Evolutionary conservation across 53 echinoderm and acorn worm species (phyloP), one percentile per base, ranked within the genome.

Genomic region (Glandiceps talaboti): DNA sequence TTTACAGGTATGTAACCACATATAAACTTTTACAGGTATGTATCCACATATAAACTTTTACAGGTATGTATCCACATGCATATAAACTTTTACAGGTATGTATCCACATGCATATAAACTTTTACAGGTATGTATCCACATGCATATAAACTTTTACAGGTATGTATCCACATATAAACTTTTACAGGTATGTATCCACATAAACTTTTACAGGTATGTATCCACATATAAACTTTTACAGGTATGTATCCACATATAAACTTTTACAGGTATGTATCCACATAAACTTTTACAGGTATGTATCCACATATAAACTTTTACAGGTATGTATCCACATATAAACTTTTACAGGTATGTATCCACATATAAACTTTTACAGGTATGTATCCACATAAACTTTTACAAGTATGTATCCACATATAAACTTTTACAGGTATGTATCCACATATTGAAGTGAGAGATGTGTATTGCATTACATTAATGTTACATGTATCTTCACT

Each of bases 141-240:
- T 32, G n/a, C n/a, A n/a, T n/a, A 12, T 79, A 28, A 31, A 25
- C 29, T 10, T 84, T 27, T 45, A 79, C 31, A 33, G 75, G 1
- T 28, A 20, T 10, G 27, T 33, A 75, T 74, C 26, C 26, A 64
- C 31, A 32, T 32, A 26, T 25, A 26, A 28, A 25, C 29, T 28
- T 79, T 27, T 79, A 79, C 29, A 33, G 74, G n/a, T 28, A 20
- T 1, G 27, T 33, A 81, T 74, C 26, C 26, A 73, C 31, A 75
- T 76, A 96, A 96, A 77, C 82, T 96, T 1, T 74, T 96, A 33
- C 97, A 96, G 92, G 97, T 94, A 84, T 79, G 31, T 29, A 27
- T 10, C 26, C 26, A 14, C 1, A 14, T 26, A 14, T 10, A 81
- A 32, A 27, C 82, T 93, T n/a, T 77, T 90, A 28, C 80, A 82